A percentile compares a stretch with the other conserved stretches of the same genome.
Evolutionary conservation across 2,888 invertebrate genomes (phyloP).

Genomic region (Melanchra persicariae): DNA sequence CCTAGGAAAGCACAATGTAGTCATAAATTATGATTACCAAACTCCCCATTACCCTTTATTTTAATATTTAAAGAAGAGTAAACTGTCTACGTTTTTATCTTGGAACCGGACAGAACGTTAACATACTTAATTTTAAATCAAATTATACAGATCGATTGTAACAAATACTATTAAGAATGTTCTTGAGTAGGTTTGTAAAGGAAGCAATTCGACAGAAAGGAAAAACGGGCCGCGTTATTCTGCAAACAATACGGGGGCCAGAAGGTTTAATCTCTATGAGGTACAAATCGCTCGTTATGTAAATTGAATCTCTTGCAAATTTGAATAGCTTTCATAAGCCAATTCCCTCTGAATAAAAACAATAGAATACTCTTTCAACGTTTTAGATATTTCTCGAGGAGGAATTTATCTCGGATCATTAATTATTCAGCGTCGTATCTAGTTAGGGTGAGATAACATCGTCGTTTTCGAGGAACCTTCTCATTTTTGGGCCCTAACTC

Average conservation of each 20-base stretch:
- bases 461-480: conserved; percentile 44
- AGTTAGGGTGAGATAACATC: conserved; percentile 63
- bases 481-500: conserved; percentile 26
- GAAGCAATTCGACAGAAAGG: conserved; percentile 72
- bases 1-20: conserved; percentile 11
- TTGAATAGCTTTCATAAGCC: conserved; percentile 89
- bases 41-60: conserved; percentile 13
- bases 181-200: conserved; percentile 69
- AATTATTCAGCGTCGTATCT: conserved; percentile 74
- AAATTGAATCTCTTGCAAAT: conserved; percentile 89
- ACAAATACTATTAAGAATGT: conserved; percentile 71
- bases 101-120: conserved; percentile 15
- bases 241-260: conserved; percentile 78
- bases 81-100: conserved; percentile 28
- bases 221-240: conserved; percentile 75
- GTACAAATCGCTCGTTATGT: conserved; percentile 90
- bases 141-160: conserved; percentile 70
- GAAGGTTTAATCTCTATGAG: conserved; percentile 84
- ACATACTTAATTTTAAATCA: conserved; percentile 53
- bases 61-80: conserved; percentile 45
- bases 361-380: conserved; percentile 82
- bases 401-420: conserved; percentile 77
- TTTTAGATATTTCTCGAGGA: conserved; percentile 77
- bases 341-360: conserved; percentile 87
- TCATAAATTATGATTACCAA: conserved; percentile 36